Evolutionary conservation across 2,888 invertebrate species (phyloP).

Genomic region (Galerucella nymphaeae): DNA sequence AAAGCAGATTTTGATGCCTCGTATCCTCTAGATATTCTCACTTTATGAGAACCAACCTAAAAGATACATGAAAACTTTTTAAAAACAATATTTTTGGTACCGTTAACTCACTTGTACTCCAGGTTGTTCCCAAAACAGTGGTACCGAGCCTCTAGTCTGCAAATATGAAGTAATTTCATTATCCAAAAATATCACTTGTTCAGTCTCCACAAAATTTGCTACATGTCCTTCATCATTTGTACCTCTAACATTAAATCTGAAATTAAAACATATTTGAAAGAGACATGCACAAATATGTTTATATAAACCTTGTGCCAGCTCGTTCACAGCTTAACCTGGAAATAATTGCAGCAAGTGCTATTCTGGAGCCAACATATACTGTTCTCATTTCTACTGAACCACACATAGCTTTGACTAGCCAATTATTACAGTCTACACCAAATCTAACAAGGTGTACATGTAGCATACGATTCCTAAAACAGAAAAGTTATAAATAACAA

Average conservation of each 20-base stretch:
- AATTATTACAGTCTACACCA: constrained; percentile 89
- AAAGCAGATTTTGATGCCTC: constrained; percentile 95
- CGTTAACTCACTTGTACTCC: constrained; percentile 79
- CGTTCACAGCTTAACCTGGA: constrained; percentile 97
- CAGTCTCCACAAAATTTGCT: constrained; percentile 99
- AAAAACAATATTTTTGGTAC: neutral
- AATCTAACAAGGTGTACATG: constrained; percentile 93
- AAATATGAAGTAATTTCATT: constrained; percentile 90
- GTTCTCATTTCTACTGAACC: constrained; percentile 98
- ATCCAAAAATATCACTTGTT: constrained; percentile 94
- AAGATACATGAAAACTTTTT: neutral
- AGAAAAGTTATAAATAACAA: constrained; percentile 37
- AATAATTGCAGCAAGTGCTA: constrained; percentile 94
- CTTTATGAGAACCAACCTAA: constrained; percentile 96
- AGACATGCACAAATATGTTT: constrained; percentile 14
- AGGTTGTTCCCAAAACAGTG: constrained; percentile 99
- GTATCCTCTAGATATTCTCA: constrained; percentile 94
- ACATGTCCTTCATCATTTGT: constrained; percentile 99
- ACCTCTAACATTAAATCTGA: constrained; percentile 95
- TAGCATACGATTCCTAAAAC: constrained; percentile 87
- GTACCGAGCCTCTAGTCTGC: constrained; percentile 96
- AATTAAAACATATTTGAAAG: constrained; percentile 33
- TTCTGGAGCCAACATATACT: constrained; percentile 96
- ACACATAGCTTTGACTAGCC: constrained; percentile 96
- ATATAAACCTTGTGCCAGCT: constrained; percentile 85